Conservation (phyloP, 2,888 invertebrate genomes). For the Volucella inflata region DNA sequence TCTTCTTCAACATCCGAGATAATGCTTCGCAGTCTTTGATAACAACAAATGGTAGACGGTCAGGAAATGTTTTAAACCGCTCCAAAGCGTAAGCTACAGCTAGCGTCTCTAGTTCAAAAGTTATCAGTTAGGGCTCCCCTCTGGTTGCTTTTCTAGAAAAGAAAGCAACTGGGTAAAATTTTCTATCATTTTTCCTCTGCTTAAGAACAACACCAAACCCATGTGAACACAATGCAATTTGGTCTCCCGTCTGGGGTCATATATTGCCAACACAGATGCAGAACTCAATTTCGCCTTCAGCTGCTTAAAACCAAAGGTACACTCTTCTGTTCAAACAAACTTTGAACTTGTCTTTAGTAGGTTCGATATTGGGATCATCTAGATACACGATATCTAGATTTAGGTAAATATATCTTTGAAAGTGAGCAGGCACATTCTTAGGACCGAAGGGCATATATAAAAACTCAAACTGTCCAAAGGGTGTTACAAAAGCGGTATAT, state of each 20-base stretch:
- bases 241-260: constrained; percentile 75
- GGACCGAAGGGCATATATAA: constrained; percentile 32
- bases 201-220: constrained; percentile 77
- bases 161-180: constrained; percentile 40
- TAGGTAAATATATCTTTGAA: constrained; percentile 60
- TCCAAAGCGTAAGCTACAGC: constrained; percentile 23
- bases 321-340: constrained; percentile 39
- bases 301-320: constrained; percentile 22
- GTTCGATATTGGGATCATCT: constrained; percentile 72
- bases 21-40: constrained; percentile 47
- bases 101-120: constrained; percentile 40
- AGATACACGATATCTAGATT: constrained; percentile 51
- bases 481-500: constrained; percentile 18
- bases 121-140: constrained; percentile 24
- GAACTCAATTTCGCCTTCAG: constrained; percentile 46
- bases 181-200: constrained; percentile 47
- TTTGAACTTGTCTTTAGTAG: constrained; percentile 65
- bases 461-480: constrained; percentile 14
- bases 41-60: constrained; percentile 38
- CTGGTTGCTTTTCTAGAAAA: constrained; percentile 19
- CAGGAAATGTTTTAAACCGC: constrained; percentile 27
- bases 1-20: constrained; percentile 45
- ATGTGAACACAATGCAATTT: constrained; percentile 76
- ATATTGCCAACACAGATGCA: constrained; percentile 77
- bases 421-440: constrained; percentile 56